phyloP scores from a whole-genome alignment of 2,113 vertebrate genomes.

The Petroica traversi region DNA sequence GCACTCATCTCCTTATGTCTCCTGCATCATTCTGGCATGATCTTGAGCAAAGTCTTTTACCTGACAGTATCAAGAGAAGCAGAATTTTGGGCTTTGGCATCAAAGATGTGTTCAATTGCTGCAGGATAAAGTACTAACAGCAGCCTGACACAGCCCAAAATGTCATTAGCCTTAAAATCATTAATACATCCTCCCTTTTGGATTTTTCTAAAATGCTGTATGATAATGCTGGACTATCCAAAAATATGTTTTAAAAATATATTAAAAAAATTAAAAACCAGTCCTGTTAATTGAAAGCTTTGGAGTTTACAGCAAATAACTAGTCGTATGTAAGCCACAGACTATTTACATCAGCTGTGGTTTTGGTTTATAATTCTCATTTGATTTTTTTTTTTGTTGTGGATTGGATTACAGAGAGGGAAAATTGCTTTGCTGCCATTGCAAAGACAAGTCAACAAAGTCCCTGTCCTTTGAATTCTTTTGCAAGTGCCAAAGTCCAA shows the following conservation, averaged over 20 bases:
- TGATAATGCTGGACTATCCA: background rate
- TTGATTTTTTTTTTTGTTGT: background rate
- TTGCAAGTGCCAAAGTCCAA: background rate
- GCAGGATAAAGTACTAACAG: background rate
- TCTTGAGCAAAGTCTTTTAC: background rate
- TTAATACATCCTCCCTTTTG: background rate
- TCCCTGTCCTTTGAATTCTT: background rate
- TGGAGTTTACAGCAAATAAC: background rate
- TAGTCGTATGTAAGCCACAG: background rate
- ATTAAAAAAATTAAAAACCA: background rate
- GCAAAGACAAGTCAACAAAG: background rate
- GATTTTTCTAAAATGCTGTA: background rate
- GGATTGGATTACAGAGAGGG: background rate
- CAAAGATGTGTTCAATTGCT: background rate
- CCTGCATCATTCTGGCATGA: background rate
- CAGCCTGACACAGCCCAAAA: background rate
- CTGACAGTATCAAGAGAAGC: background rate
- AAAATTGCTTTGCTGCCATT: background rate
- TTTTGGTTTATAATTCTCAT: background rate
- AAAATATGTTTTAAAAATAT: background rate
- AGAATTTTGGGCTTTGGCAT: background rate
- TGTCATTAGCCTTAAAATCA: background rate
- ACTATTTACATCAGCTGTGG: background rate
- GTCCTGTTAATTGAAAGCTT: background rate
- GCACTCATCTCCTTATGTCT: background rate